Evolutionary conservation across 2,797 vertebrate genomes (phyloP), one percentile per base, ranked within the genome.

Genomic region (Arctocebus calabarensis): DNA sequence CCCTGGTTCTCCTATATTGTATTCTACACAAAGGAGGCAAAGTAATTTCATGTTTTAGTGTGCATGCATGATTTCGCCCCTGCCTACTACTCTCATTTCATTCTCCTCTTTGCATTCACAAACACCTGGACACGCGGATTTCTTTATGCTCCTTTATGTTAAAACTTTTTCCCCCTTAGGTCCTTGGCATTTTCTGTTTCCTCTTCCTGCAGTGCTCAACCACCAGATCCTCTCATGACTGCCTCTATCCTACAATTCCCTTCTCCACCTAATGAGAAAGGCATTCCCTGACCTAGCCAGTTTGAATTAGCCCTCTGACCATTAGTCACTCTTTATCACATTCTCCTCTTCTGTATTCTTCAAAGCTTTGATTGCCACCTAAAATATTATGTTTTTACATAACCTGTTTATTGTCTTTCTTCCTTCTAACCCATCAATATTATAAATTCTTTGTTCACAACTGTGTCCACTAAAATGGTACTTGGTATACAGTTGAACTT

Each of bases 141-240:
- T 91, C 29, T 43, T 92, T 73, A 43, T 52, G 37, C 9, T 29
- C 23, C 37, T 66, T 93, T 86, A 59, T n/a, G n/a, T 77, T 22
- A 59, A 86, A 94, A 78, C 5, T 82, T 34, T 59, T 45, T 16
- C 29, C 74, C n/a, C 14, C 29, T 29, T 66, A 57, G 43, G 45
- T 71, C 71, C 32, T 91, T 94, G 19, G 32, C 19, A 40, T 37
- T 64, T 59, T 75, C 37, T 75, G 13, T 55, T 96, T 94, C 62
- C 20, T 90, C 37, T 82, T 86, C 40, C 48, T 82, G 12, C 34
- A 75, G 34, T 77, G 16, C 34, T 87, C 82, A 84, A 19, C 32
- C 52, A n/a, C 45, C 34, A 48, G 37, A 40, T 34, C 12, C 23
- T 70, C 84, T 79, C 43, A 25, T 2, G 55, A 62, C 27, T 71